Base-by-base conservation (phyloP, 2,888 invertebrate species). In the Mythimna albipuncta region DNA sequence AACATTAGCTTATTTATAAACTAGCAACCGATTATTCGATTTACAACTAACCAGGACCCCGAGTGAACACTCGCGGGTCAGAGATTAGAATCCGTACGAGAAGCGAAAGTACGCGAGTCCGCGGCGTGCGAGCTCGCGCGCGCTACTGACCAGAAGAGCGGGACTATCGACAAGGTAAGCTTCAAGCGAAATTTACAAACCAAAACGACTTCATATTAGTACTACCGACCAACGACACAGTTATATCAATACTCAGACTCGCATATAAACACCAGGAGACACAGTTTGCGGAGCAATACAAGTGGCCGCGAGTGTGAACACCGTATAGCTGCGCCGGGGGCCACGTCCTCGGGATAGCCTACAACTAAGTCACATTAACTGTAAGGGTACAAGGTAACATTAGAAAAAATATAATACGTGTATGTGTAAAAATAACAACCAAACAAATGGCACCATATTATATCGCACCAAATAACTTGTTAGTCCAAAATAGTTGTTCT, bases 401-500 rank as follows among this genome's bases (percentile, higher is more conserved):
- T 90, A 82, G 79, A 90, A 92, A 91, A 91, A 93, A 90, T 88
- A 93, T 90, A 91, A 92, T 90, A 91, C 87, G 89, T 32, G 32
- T 90, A 90, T 90, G 88, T 91, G 90, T 93, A 92, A 93, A 75
- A 93, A 92, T 90, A 94, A 95, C 95, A 95, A 95, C 95, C 94
- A 89, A 95, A 94, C 86, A 92, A 90, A 96, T 96, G 96, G 96
- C 96, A 95, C 96, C 95, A 89, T 89, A 91, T 89, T 88, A 89
- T 91, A 90, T 92, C 93, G 95, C 95, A 96, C 96, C 95, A 93
- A 87, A 85, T 86, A 88, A 88, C 86, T 85, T 86, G 86, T 88
- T 88, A 87, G 85, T 88, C 82, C 82, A 87, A 90, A 89, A 89
- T 87, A 89, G 83, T 82, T 80, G 73, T 67, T 78, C 69, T 74